Evolutionary conservation across 1,140 invertebrate species (phyloP), one percentile per base, ranked within the genome.

Genomic region (Aphaenogaster rudis): DNA sequence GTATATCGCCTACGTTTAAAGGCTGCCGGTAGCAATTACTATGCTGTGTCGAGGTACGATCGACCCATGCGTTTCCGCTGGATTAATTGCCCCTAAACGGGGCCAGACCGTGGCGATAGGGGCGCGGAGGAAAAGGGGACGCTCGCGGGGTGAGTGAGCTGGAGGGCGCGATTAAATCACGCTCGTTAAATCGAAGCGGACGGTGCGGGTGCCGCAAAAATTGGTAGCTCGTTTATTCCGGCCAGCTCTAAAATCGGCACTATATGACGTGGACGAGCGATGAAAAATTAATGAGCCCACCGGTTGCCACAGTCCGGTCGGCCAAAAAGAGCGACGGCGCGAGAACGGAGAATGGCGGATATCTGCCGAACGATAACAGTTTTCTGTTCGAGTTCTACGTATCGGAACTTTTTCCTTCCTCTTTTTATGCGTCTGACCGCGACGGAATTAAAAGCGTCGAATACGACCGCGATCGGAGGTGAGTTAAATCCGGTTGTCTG

Each of bases 271-370:
- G 36, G 63, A 80, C 52, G 71, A 77, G 81, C 85, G 80, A 91
- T 91, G 87, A 90, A 90, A 91, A 90, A 91, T 91, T 91, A 90
- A 91, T 90, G 77, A 87, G 79, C 80, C 85, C 63, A 8, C 77
- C n/a, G 63, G 81, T 69, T 59, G 61, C 42, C 52, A 66, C 77
- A 52, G 63, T 48, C 54, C 54, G 50, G 50, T 50, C 17, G n/a
- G 13, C 33, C 17, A 48, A 82, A 88, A 84, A 61, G 45, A 50
- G 71, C 3, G 15, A 42, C 13, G 45, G 45, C 13, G 42, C 8
- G 54, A 52, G 54, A 54, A 57, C 17, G 74, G 36, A 39, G 33
- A 50, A 28, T 33, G 33, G 69, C 54, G 28, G 33, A 13, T 63
- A 54, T 80, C 59, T 50, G 36, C 59, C 45, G 33, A 66, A 42